phyloP scores from a whole-genome alignment of 2,888 invertebrate species.

The Auanema freiburgensis region DNA sequence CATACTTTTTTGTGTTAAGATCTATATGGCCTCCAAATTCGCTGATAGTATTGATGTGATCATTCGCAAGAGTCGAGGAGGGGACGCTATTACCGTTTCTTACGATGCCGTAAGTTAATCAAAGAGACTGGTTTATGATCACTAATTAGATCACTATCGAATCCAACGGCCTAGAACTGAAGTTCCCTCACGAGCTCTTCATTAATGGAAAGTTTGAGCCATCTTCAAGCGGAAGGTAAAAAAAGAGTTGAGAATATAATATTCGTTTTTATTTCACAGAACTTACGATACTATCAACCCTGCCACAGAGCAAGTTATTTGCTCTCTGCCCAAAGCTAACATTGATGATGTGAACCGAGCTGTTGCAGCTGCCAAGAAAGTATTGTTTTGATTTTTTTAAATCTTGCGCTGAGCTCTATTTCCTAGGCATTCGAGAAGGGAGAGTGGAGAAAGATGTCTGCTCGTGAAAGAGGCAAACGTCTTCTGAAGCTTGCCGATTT shows the following conservation, averaged over 20 bases:
- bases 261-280: slow-evolving; percentile 8
- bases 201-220: slow-evolving; percentile 87
- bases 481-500: slow-evolving; percentile 86
- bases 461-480: slow-evolving; percentile 83
- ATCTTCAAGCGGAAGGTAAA: slow-evolving; percentile 67
- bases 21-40: slow-evolving; percentile 89
- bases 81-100: slow-evolving; percentile 51
- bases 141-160: slow-evolving; percentile 67
- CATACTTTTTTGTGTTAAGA: slow-evolving; percentile 70
- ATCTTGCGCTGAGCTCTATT: neutral
- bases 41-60: slow-evolving; percentile 77
- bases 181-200: slow-evolving; percentile 86
- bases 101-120: slow-evolving; percentile 47
- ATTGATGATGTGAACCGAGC: slow-evolving; percentile 83
- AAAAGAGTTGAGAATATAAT: slow-evolving; percentile 21
- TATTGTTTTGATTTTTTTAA: slow-evolving; percentile 25
- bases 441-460: slow-evolving; percentile 91
- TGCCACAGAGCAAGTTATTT: slow-evolving; percentile 75
- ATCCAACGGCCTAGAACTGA: slow-evolving; percentile 81
- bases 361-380: slow-evolving; percentile 80
- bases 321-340: slow-evolving; percentile 74
- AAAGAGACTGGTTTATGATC: neutral
- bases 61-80: slow-evolving; percentile 73
- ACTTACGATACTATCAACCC: slow-evolving; percentile 75
- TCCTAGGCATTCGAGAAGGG: slow-evolving; percentile 68